Evolutionary conservation across 2,888 invertebrate genomes (phyloP), one percentile per base, ranked within the genome.

Genomic region (Lasioglossum zephyrum): DNA sequence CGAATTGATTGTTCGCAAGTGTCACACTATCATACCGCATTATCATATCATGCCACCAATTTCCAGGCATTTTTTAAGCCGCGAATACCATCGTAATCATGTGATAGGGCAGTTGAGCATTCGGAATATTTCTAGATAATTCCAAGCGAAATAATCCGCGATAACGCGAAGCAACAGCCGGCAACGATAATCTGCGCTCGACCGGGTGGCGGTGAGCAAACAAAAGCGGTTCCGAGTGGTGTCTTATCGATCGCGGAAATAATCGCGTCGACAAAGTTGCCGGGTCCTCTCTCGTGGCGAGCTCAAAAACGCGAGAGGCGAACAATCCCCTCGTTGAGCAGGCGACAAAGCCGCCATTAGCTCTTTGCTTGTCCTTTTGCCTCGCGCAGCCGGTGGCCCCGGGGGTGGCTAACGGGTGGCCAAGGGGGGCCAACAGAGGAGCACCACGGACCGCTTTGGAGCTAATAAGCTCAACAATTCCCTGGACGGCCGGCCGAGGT

Each of bases 401-500:
- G 73, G 39, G 16, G 41, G 70, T 41, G 70, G 41, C n/a, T n/a
- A 36, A 31, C 66, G 36, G 63, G 39, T 22, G 36, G 66, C 36
- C 18, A 18, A 31, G 4, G 39, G 8, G 3, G 77, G 47, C 31
- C 22, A 63, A 16, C 36, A 16, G 69, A 9, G 74, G 36, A 47
- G 18, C 72, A 49, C 60, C 80, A 77, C 79, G 74, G 49, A 74
- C 77, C 84, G 84, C 87, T 90, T 90, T 83, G 77, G 89, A 89
- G 91, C 91, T 93, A 92, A 93, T 93, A 93, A 93, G 92, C 93
- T 92, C 91, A 91, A 92, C 92, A 90, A 92, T 93, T 92, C 93
- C 92, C 92, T 87, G 87, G 89, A 91, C 87, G 91, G 88, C 88
- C 80, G 78, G 81, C 69, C 73, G 88, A 88, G 90, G 90, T 90